phyloP scores from a whole-genome alignment of 2,888 invertebrate genomes.

The Thereva unica region DNA sequence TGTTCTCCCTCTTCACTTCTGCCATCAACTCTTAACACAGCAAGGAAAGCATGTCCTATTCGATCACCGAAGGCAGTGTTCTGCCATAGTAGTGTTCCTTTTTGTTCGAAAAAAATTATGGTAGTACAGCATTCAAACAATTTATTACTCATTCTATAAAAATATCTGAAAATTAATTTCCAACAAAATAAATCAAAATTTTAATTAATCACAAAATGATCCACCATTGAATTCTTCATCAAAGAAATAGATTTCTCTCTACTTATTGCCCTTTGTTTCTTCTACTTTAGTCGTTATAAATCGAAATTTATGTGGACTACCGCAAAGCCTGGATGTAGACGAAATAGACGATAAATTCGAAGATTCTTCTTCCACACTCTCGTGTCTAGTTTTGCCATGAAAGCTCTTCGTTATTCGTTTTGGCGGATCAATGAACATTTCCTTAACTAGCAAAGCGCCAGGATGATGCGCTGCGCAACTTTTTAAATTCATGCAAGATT shows the following conservation, averaged over 20 bases:
- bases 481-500: slow-evolving; percentile 44
- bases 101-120: too few relatives aligned
- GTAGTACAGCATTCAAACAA: too few relatives aligned
- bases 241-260: not conserved
- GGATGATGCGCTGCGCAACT: slow-evolving; percentile 47
- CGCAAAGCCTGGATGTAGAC: not conserved
- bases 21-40: too few relatives aligned
- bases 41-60: too few relatives aligned
- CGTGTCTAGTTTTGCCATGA: slow-evolving; percentile 49
- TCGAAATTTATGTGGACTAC: slow-evolving; percentile 8
- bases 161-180: too few relatives aligned
- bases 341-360: not conserved
- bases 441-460: slow-evolving; percentile 60
- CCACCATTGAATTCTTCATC: not conserved
- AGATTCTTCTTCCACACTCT: slow-evolving; percentile 1
- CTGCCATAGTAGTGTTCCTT: too few relatives aligned
- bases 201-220: not conserved
- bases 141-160: too few relatives aligned
- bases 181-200: too few relatives aligned
- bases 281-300: slow-evolving; percentile 28
- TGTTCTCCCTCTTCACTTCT: too few relatives aligned
- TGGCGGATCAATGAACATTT: slow-evolving; percentile 61
- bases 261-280: slow-evolving; percentile 18
- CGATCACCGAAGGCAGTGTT: too few relatives aligned
- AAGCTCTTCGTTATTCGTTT: slow-evolving; percentile 59